These are phyloP conservation scores for Micropterix aruncella DNA, from an alignment of 2,888 invertebrate species.

Conservation along the genomic window DNA sequence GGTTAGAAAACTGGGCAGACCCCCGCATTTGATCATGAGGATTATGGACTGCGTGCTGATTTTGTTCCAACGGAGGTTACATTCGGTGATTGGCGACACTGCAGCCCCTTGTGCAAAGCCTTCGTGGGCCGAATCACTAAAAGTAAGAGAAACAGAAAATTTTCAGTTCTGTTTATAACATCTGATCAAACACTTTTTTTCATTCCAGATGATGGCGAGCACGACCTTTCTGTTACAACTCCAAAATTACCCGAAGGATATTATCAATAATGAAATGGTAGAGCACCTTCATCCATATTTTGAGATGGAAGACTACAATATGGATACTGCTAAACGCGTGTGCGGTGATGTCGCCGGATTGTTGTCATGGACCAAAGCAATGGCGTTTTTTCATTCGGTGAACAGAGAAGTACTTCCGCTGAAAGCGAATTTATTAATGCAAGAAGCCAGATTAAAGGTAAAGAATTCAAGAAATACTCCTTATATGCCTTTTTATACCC, in stretches of 20 bases:
- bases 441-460: constrained; percentile 77
- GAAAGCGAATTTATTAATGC: constrained; percentile 81
- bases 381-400: constrained; percentile 90
- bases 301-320: constrained; percentile 92
- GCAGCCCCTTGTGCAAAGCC: constrained; percentile 81
- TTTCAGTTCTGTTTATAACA: constrained; percentile 5
- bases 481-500: background rate
- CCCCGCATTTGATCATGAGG: constrained; percentile 93
- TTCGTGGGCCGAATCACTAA: constrained; percentile 92
- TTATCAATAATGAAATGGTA: constrained; percentile 94
- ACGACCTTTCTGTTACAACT: constrained; percentile 83
- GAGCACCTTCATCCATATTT: constrained; percentile 86
- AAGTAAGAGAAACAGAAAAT: constrained; percentile 38
- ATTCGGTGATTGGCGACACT: constrained; percentile 68
- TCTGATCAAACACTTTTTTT: background rate
- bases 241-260: constrained; percentile 91
- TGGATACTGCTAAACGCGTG: constrained; percentile 91
- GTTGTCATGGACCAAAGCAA: constrained; percentile 91
- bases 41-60: constrained; percentile 96
- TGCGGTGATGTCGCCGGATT: constrained; percentile 95
- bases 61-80: constrained; percentile 79
- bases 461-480: background rate
- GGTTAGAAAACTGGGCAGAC: constrained; percentile 85
- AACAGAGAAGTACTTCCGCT: constrained; percentile 92
- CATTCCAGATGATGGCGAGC: constrained; percentile 79